Conservation (phyloP, 1,140 invertebrate genomes). For the Drosophila bocqueti region DNA sequence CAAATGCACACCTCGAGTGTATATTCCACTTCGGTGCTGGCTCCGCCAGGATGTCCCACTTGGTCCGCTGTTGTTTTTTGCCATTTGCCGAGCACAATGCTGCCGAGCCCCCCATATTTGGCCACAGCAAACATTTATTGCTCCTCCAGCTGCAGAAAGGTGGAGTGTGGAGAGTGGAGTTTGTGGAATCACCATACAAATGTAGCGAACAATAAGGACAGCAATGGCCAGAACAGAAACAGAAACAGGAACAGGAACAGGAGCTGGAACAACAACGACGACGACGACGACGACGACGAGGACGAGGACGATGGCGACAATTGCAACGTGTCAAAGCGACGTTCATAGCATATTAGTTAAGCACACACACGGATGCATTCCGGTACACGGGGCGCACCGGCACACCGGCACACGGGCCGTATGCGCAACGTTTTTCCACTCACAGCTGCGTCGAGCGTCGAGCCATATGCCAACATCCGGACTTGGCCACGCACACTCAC, state of each 20-base stretch:
- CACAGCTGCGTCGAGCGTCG: slow-evolving; percentile 33
- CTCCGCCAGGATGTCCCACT: slow-evolving; percentile 14
- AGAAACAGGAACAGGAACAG: slow-evolving; percentile 3
- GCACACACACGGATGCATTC: slow-evolving; percentile 31
- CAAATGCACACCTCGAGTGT: slow-evolving; percentile 28
- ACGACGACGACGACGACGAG: slow-evolving; percentile 9
- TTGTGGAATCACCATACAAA: slow-evolving; percentile 49
- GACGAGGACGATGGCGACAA: slow-evolving; percentile 48
- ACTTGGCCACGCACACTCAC: slow-evolving; percentile 46
- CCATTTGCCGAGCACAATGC: slow-evolving; percentile 29
- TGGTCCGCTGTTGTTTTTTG: slow-evolving; percentile 24
- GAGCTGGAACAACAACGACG: slow-evolving; percentile 12
- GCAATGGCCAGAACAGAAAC: slow-evolving; percentile 24
- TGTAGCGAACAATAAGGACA: slow-evolving; percentile 40
- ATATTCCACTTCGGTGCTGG: slow-evolving; percentile 33
- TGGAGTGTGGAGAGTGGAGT: neutral
- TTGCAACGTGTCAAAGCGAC: slow-evolving; percentile 69
- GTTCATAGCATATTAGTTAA: slow-evolving; percentile 66
- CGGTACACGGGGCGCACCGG: neutral
- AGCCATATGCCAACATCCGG: slow-evolving; percentile 66
- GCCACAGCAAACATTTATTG: slow-evolving; percentile 58
- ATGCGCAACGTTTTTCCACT: slow-evolving; percentile 54
- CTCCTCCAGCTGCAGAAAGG: slow-evolving; percentile 10
- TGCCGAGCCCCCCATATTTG: slow-evolving; percentile 29
- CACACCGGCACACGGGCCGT: slow-evolving; percentile 33